Evolutionary conservation across 1,140 invertebrate genomes (phyloP).

Genomic region (Contarinia nasturtii): DNA sequence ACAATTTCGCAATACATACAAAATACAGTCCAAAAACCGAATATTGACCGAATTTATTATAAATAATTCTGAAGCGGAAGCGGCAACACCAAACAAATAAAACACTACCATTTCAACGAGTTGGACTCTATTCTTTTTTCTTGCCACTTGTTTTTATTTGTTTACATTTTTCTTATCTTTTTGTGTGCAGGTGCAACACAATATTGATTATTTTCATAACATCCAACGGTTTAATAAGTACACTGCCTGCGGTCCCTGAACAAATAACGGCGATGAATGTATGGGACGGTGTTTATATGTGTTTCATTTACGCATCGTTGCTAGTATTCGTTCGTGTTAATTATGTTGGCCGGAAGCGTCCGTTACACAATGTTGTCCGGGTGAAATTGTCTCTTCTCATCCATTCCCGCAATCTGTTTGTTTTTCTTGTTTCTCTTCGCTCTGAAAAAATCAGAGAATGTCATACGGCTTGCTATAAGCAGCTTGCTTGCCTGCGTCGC

Average conservation of each 20-base stretch:
- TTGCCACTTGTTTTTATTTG: neutral
- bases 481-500: no score
- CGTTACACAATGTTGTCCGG: constrained; percentile 75
- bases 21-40: no score
- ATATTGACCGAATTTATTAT: no score
- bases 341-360: constrained; percentile 80
- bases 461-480: no score
- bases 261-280: constrained; percentile 88
- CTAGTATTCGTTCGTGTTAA: constrained; percentile 88
- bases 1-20: no score
- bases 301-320: constrained; percentile 85
- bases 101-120: no score
- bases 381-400: constrained; percentile 29
- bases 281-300: constrained; percentile 92
- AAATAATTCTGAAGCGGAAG: no score
- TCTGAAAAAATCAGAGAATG: no score
- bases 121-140: no score
- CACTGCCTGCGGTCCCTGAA: constrained; percentile 83
- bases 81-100: no score
- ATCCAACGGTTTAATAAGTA: constrained; percentile 72
- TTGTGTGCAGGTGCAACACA: constrained; percentile 62
- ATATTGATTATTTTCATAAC: constrained; percentile 97
- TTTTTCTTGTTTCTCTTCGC: no score
- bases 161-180: neutral
- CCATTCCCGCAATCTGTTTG: neutral